phyloP scores from a whole-genome alignment of 2,888 invertebrate genomes.

The Dinocampus coccinellae region DNA sequence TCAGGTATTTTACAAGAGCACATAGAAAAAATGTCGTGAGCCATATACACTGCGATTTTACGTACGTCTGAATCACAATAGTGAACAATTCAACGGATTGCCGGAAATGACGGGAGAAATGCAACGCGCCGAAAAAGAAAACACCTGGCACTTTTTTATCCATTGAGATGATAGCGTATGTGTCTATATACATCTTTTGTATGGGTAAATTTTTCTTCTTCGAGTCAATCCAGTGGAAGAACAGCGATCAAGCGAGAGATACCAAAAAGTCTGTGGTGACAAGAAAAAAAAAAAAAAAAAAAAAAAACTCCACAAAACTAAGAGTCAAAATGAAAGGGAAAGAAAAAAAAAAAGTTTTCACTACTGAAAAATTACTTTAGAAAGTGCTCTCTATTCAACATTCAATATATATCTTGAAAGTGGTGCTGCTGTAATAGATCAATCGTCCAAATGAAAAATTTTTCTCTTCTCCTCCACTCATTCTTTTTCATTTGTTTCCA shows the following conservation, averaged over 20 bases:
- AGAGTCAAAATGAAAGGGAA: neutral
- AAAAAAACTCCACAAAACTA: neutral
- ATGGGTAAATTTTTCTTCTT: constrained; percentile 18
- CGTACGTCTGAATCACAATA: constrained; percentile 41
- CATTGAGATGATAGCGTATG: neutral
- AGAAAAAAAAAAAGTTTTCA: neutral
- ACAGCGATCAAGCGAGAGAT: neutral
- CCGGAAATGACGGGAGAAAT: constrained; percentile 39
- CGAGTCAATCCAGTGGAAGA: constrained; percentile 4
- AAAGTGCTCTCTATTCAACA: neutral
- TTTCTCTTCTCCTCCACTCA: neutral
- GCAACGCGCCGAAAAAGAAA: constrained; percentile 32
- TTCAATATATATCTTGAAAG: neutral
- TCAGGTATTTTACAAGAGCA: constrained; percentile 29
- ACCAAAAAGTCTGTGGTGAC: neutral
- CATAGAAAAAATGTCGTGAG: constrained; percentile 37
- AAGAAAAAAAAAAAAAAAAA: neutral
- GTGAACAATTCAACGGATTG: constrained; percentile 45
- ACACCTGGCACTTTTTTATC: constrained; percentile 29
- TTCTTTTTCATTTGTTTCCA: neutral
- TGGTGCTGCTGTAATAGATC: neutral
- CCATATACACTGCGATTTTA: constrained; percentile 40
- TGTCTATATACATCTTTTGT: neutral
- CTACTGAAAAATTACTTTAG: constrained; percentile 15
- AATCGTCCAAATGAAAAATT: neutral